Conservation (phyloP, 2,797 vertebrate species). For the Gallinago nigripennis region DNA sequence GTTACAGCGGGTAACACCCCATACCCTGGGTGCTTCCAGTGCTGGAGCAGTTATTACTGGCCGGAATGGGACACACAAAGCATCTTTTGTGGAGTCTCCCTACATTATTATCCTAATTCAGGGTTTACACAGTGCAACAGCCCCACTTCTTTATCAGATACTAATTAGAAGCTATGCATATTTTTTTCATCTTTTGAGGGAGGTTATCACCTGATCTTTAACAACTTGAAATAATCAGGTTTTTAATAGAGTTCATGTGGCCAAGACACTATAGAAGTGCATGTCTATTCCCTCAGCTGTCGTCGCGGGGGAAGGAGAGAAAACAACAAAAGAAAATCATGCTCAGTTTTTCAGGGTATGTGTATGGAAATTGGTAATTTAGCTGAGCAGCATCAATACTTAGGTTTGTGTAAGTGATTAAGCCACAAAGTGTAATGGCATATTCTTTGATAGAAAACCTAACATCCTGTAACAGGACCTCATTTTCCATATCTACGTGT, state of each 20-base stretch:
- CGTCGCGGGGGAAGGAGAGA: neutral
- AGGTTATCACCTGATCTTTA: neutral
- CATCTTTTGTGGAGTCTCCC: neutral
- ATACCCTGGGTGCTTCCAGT: rapidly evolving
- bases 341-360: neutral
- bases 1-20: no score
- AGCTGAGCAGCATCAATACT: neutral
- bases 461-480: neutral
- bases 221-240: neutral
- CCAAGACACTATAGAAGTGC: neutral
- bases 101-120: neutral
- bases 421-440: neutral
- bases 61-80: neutral
- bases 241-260: conserved; percentile 15
- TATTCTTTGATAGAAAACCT: neutral
- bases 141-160: neutral
- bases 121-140: neutral
- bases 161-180: neutral
- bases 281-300: neutral
- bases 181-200: neutral
- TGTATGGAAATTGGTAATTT: neutral
- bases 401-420: neutral
- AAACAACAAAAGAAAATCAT: neutral
- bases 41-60: neutral
- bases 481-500: neutral